Evolutionary conservation across 2,888 invertebrate species (phyloP).

Genomic region (Enchytraeus crypticus): DNA sequence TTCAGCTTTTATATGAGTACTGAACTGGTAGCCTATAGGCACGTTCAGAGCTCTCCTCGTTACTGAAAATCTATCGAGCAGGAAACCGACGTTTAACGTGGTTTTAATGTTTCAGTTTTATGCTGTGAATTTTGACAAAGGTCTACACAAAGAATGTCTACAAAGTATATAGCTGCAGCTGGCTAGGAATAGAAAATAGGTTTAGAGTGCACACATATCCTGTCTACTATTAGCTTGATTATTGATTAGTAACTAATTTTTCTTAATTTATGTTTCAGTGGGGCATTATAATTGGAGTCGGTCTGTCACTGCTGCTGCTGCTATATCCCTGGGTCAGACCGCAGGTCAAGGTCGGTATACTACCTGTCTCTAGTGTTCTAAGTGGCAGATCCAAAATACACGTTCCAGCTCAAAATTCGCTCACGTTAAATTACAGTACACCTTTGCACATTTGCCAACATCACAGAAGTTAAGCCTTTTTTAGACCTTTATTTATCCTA

Average conservation of each 20-base stretch:
- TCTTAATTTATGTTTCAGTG: constrained; percentile 13
- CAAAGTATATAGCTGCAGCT: neutral
- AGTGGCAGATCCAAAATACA: too few species aligned
- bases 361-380: neutral
- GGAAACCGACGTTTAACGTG: neutral
- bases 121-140: neutral
- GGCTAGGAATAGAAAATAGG: neutral
- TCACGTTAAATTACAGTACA: too few species aligned
- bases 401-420: too few species aligned
- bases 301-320: constrained; percentile 18
- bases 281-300: constrained; percentile 21
- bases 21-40: too few species aligned
- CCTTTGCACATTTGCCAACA: too few species aligned
- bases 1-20: too few species aligned
- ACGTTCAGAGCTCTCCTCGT: too few species aligned
- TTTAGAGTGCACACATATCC: neutral
- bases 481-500: too few species aligned
- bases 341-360: constrained; percentile 10
- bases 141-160: neutral
- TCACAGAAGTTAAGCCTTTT: too few species aligned
- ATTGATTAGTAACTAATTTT: neutral
- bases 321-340: constrained; percentile 22
- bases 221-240: neutral
- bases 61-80: too few species aligned
- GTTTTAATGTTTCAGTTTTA: neutral